These are phyloP conservation scores for Trinectes maculatus DNA, from an alignment of 2,113 vertebrate genomes.

Conservation along the genomic window DNA sequence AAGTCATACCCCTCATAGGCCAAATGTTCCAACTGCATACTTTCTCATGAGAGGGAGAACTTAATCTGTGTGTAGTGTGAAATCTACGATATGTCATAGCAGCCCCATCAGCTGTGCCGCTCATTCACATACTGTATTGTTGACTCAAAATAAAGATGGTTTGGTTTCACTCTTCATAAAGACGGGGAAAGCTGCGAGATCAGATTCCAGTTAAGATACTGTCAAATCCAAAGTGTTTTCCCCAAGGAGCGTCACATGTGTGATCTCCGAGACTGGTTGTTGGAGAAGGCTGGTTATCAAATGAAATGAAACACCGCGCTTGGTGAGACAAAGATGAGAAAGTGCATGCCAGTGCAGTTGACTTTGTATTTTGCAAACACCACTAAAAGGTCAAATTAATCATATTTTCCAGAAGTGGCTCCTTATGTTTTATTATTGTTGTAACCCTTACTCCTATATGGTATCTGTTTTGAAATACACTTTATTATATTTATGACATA, in stretches of 20 bases:
- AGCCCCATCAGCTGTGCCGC: slow-evolving; percentile 71
- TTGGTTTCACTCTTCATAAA: slow-evolving; percentile 48
- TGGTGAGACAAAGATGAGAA: slow-evolving; percentile 9
- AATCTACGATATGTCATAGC: slow-evolving; percentile 66
- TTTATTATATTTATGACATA: neutral
- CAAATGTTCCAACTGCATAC: slow-evolving; percentile 67
- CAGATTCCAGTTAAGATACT: slow-evolving; percentile 57
- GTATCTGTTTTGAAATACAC: slow-evolving; percentile 5
- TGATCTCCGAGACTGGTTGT: slow-evolving; percentile 22
- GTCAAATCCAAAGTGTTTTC: slow-evolving; percentile 54
- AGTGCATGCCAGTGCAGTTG: neutral
- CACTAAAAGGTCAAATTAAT: neutral
- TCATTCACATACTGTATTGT: slow-evolving; percentile 75
- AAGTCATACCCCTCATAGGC: slow-evolving; percentile 53
- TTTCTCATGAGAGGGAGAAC: slow-evolving; percentile 75
- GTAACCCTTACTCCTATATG: neutral
- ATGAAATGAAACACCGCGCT: slow-evolving; percentile 29
- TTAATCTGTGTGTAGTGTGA: slow-evolving; percentile 70
- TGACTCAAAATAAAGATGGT: slow-evolving; percentile 69
- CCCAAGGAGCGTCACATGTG: slow-evolving; percentile 37
- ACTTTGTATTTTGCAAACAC: slow-evolving; percentile 8
- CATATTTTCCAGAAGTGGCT: neutral
- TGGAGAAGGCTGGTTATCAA: slow-evolving; percentile 28
- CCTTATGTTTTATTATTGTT: too few relatives aligned
- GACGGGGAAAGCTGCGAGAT: slow-evolving; percentile 32